These are phyloP conservation scores for Taeniopygia guttata DNA, from an alignment of 2,797 vertebrate genomes.

Conservation along the genomic window DNA sequence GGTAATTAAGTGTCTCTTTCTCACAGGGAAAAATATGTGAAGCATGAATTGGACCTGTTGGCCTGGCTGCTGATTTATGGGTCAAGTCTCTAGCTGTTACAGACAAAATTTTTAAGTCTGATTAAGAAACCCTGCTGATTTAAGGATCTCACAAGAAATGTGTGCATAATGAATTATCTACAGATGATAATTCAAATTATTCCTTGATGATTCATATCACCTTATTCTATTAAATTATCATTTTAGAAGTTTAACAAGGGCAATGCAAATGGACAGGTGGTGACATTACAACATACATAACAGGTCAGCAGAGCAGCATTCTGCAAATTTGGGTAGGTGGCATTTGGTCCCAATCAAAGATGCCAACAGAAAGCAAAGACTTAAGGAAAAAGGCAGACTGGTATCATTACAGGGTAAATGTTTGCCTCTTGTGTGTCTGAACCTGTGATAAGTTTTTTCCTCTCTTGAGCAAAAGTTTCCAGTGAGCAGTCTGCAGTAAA, in stretches of 20 bases:
- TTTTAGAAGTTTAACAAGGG: slow-evolving; percentile 53
- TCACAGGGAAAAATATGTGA: slow-evolving; percentile 54
- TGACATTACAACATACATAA: neutral
- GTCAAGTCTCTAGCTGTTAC: slow-evolving; percentile 72
- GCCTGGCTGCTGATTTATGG: slow-evolving; percentile 73
- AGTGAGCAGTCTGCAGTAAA: neutral
- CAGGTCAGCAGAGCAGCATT: neutral
- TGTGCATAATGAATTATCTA: slow-evolving; percentile 76
- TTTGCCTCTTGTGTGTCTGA: neutral
- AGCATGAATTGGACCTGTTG: slow-evolving; percentile 62
- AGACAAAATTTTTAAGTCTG: slow-evolving; percentile 71
- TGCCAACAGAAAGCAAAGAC: neutral
- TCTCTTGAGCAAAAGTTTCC: neutral
- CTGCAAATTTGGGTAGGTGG: neutral
- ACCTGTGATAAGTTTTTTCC: neutral
- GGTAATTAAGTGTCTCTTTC: slow-evolving; percentile 70
- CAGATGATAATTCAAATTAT: slow-evolving; percentile 70
- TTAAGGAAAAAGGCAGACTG: neutral
- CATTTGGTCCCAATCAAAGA: neutral
- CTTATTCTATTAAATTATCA: slow-evolving; percentile 68
- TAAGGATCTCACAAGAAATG: slow-evolving; percentile 74
- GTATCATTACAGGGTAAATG: rapidly evolving
- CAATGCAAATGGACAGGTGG: neutral
- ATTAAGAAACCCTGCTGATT: slow-evolving; percentile 75
- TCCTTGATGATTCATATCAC: slow-evolving; percentile 67